These are phyloP conservation scores for Sinodicranocentrus sp. DNA, from an alignment of 2,888 invertebrate genomes.

Conservation along the genomic window DNA sequence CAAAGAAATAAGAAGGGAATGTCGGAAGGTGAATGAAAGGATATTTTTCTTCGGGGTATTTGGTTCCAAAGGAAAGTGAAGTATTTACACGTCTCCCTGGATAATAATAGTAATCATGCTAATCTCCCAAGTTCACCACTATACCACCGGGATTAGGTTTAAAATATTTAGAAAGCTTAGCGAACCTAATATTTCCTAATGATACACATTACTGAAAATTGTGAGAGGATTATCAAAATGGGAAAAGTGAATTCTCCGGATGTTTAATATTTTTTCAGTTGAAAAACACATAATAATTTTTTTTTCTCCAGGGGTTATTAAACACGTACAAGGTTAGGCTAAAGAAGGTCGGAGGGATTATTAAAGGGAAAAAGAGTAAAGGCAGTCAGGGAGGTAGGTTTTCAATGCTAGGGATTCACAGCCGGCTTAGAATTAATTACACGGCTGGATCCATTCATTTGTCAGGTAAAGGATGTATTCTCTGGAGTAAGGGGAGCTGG, in stretches of 20 bases:
- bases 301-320: slow-evolving; percentile 29
- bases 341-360: slow-evolving; percentile 27
- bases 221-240: too few relatives aligned
- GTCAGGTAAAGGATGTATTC: slow-evolving; percentile 72
- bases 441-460: slow-evolving; percentile 76
- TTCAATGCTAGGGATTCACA: slow-evolving; percentile 73
- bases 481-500: background rate
- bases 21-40: too few relatives aligned
- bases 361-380: background rate
- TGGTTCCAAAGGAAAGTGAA: too few relatives aligned
- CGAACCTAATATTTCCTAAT: too few relatives aligned
- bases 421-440: slow-evolving; percentile 77
- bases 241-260: too few relatives aligned
- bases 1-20: too few relatives aligned
- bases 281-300: too few relatives aligned
- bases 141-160: slow-evolving; percentile 11
- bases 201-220: too few relatives aligned
- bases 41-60: too few relatives aligned
- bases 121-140: slow-evolving; percentile 11
- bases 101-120: slow-evolving; percentile 41
- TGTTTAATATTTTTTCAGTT: too few relatives aligned
- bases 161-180: too few relatives aligned
- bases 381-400: slow-evolving; percentile 68
- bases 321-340: background rate
- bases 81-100: background rate